Base-by-base conservation (phyloP, 1,140 invertebrate genomes). In the Kradibia gibbosae region DNA sequence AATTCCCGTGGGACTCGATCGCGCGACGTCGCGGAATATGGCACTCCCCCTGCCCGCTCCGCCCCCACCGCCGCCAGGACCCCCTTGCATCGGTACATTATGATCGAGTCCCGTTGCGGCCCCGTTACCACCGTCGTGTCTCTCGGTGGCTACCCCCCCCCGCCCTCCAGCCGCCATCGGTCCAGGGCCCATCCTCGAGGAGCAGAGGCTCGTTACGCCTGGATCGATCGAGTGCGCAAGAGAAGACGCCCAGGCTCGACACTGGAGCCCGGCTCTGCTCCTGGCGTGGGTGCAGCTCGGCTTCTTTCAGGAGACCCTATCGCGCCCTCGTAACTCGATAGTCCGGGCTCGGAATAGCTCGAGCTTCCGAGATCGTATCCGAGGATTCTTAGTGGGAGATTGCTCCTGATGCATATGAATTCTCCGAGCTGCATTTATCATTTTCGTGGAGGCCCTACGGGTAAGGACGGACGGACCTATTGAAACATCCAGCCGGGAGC, bases 391-490 rank as follows among this genome's bases (percentile, higher is more conserved):
- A 78, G 62, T 42, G 28, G 70, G 67, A 79, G 70, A 79, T 79
- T 57, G 67, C 78, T 53, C 78, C 67, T 60, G 78, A 79, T 79
- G 78, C 70, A 79, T 60, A 80, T 80, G 62, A 80, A 74, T 80
- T 42, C 53, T 72, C 20, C 11, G 36, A 13, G 53, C 70, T 34
- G 70, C 39, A 67, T 79, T 79, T 79, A 60, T 79, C 78, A 72
- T 72, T 72, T 79, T 53, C 71, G 45, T 50, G 39, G 17, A 48
- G 5, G 34, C n/a, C 13, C n/a, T n/a, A 3, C 34, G 73, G 22
- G 53, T 17, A 20, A 48, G 13, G 22, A 60, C 8, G 57, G 28
- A 60, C 57, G 17, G 11, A 55, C n/a, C 74, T 75, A 75, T 75
- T 57, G 39, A 76, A 25, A 53, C 57, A 57, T 60, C 57, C 20